Percentiles rank a stretch among this genome's conserved stretches.
phyloP scores from a whole-genome alignment of 2,797 vertebrate species.

The Podarcis siculus region DNA sequence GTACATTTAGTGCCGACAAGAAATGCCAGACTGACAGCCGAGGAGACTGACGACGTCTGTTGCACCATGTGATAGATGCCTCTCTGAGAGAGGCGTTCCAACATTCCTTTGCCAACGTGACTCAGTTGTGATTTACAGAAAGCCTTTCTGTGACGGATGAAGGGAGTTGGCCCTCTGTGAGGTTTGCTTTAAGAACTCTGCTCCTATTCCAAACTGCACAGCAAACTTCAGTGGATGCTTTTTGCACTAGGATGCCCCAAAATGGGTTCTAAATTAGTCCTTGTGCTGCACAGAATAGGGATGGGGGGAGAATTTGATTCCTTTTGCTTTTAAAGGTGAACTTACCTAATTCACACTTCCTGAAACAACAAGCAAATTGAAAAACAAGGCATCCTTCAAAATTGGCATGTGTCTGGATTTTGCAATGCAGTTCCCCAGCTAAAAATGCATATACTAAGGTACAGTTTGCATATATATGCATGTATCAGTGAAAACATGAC shows the following conservation, averaged over 20 bases:
- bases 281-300: no score
- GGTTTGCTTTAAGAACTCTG: not conserved
- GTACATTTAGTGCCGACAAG: constrained; percentile 16
- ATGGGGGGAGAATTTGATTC: no score
- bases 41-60: constrained; percentile 17
- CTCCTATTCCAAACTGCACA: not conserved
- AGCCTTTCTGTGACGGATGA: constrained; percentile 10
- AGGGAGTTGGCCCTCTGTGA: constrained; percentile 3
- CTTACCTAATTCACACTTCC: no score
- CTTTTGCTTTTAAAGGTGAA: no score
- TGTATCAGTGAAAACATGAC: no score
- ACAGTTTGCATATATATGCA: no score
- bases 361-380: no score
- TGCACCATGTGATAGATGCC: constrained; percentile 21
- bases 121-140: not conserved
- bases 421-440: no score
- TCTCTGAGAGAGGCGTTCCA: not conserved
- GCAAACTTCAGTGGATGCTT: not conserved
- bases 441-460: no score
- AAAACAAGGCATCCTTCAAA: no score
- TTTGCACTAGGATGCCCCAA: not conserved
- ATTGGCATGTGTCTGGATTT: no score
- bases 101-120: constrained; percentile 27
- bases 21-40: constrained; percentile 10
- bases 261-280: not conserved